A percentile compares a stretch with the other conserved stretches of the same genome.
These are phyloP conservation scores for Herpetotheres cachinnans DNA, from an alignment of 2,113 vertebrate genomes.

Conservation along the genomic window DNA sequence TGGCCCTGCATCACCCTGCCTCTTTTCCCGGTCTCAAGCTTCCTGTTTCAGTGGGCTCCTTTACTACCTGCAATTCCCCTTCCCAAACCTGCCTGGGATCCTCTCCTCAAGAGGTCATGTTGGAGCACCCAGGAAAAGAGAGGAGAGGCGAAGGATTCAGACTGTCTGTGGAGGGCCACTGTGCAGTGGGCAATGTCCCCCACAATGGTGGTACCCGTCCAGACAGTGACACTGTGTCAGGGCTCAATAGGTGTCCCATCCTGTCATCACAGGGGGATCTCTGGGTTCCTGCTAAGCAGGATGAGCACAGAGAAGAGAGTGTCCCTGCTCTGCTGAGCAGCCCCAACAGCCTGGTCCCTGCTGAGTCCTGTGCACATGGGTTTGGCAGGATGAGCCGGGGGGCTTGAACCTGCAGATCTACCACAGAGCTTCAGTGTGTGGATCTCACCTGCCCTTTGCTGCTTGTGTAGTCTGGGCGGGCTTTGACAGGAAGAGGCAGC, in stretches of 20 bases:
- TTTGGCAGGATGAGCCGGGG: not conserved
- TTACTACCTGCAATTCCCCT: not conserved
- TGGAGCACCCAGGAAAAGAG: not conserved
- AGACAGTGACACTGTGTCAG: too few relatives aligned
- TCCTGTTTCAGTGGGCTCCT: not conserved
- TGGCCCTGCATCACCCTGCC: too few relatives aligned
- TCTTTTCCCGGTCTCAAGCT: not conserved
- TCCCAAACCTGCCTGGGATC: not conserved
- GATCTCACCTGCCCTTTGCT: not conserved
- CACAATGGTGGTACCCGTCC: not conserved
- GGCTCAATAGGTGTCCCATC: not conserved
- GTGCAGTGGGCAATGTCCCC: not conserved
- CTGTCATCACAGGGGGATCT: not conserved
- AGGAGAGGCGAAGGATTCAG: too few relatives aligned
- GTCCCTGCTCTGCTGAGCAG: not conserved
- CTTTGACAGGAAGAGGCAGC: fast-evolving
- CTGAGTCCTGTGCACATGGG: not conserved
- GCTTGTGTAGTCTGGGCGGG: too few relatives aligned
- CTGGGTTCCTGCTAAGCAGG: not conserved
- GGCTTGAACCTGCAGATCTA: not conserved
- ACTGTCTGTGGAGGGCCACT: too few relatives aligned
- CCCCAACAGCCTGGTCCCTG: not conserved
- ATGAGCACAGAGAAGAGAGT: not conserved
- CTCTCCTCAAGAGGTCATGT: too few relatives aligned
- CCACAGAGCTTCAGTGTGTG: too few relatives aligned